Base-by-base conservation (phyloP, 2,113 vertebrate species). In the Psephotus haematonotus region DNA sequence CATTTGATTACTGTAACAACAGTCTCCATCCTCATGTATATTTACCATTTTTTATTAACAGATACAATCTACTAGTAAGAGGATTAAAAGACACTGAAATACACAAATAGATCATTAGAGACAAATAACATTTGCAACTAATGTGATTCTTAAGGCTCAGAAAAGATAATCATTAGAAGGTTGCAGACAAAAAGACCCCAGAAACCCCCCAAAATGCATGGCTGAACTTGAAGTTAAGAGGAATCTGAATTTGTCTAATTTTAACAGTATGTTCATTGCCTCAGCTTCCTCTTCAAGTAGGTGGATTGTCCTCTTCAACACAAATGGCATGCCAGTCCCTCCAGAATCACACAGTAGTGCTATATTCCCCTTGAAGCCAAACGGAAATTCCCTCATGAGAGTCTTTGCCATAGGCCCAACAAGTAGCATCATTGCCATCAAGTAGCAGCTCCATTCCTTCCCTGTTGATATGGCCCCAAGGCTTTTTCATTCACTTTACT, bases 81-180 rank as follows among this genome's bases (percentile, higher is more conserved):
- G 53, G 46, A 91, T 91, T 95, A 93, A 93, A 86, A 91, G 75
- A 8, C 50, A 74, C 15, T 83, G 44, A 83, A 93, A 83, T 52
- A 59, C n/a, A 57, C 52, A 93, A 85, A 52, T 43, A 75, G 76
- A 67, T 94, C 46, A 78, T 88, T 75, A 90, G 31, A 90, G 28
- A 85, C 35, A 91, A 89, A 87, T 86, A 91, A 59, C 33, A 47
- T 71, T 81, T 77, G 17, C 70, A 92, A 86, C 24, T 86, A 86
- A 87, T 60, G 57, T 0, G 1, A 59, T 93, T 88, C 68, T 93
- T 63, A 55, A 86, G 60, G 20, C 25, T 92, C 0, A 2, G 31
- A 85, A 67, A 3, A 28, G 46, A 74, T 81, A 93, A 78, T 53
- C 16, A 55, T 88, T 35, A 60, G 43, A 86, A 35, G 11, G 17